phyloP scores from a whole-genome alignment of 1,140 invertebrate species.

The Microplitis demolitor region DNA sequence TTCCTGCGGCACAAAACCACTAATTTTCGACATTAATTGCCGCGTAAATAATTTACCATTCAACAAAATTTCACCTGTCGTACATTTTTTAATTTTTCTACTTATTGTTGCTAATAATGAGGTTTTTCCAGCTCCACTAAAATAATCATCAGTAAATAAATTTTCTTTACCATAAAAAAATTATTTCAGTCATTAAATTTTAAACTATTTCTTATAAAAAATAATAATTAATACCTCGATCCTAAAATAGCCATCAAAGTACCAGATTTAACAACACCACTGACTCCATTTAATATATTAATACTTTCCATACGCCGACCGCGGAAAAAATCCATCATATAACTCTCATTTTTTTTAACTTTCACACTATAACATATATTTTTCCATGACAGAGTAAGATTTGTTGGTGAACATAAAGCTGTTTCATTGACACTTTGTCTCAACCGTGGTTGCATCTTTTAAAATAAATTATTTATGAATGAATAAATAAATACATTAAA shows the following conservation, averaged over 20 bases:
- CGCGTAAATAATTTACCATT: slow-evolving; percentile 69
- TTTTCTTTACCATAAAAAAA: background rate
- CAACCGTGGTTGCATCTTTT: slow-evolving; percentile 3
- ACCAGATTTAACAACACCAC: slow-evolving; percentile 28
- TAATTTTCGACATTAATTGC: slow-evolving; percentile 70
- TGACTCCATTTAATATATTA: slow-evolving; percentile 28
- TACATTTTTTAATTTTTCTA: slow-evolving; percentile 66
- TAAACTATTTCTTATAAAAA: background rate
- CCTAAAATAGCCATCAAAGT: slow-evolving; percentile 43
- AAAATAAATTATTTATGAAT: background rate
- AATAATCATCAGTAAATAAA: slow-evolving; percentile 24
- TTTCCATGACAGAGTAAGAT: slow-evolving; percentile 30
- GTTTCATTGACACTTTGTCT: slow-evolving; percentile 13
- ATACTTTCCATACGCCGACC: slow-evolving; percentile 20
- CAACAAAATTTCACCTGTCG: slow-evolving; percentile 69
- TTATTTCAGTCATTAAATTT: background rate
- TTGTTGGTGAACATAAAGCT: slow-evolving; percentile 6
- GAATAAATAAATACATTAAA: too few relatives aligned
- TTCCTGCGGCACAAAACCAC: slow-evolving; percentile 75
- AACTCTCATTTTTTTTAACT: slow-evolving; percentile 26
- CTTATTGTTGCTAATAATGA: slow-evolving; percentile 73
- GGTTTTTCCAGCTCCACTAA: slow-evolving; percentile 75
- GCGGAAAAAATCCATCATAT: slow-evolving; percentile 28
- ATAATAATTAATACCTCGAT: slow-evolving; percentile 49
- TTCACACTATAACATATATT: slow-evolving; percentile 33